Evolutionary conservation across 2,888 invertebrate species (phyloP), one percentile per base, ranked within the genome.

Genomic region (Agrotis ipsilon): DNA sequence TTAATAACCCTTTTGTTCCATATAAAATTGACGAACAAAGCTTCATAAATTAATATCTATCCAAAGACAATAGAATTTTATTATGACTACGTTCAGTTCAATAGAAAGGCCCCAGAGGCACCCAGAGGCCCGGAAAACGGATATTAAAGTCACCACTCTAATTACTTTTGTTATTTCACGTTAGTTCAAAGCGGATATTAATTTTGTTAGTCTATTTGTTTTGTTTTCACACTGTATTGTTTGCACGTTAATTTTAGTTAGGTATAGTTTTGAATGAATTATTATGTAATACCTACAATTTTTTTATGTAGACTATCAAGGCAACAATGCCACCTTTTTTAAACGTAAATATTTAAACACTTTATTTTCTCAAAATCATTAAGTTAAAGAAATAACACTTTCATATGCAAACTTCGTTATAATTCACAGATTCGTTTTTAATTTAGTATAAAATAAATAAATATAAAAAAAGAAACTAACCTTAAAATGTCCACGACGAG

Each of bases 381-480:
- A 2, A 1, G 18, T 27, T 2, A 24, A 24, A 68, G 13, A 43
- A 43, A 43, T 16, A 24, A 0, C 68, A 51, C 19, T 51, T 18
- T 14, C 3, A 14, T 39, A 9, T 3, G 11, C 16, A 9, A 19
- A 43, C 1, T 14, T 14, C 4, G 7, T 7, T 0, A 52, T 11
- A 19, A 18, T 24, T n/a, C 2, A n/a, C n/a, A 27, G 27, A 27
- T 11, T 39, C 39, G 18, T 21, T 64, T 9, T 27, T 19, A n/a
- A 13, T 14, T 18, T 0, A 21, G 13, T 5, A 1, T 6, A 32
- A 39, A 32, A 61, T 32, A 52, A 4, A 7, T 32, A 0, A n/a
- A 18, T 6, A 39, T 2, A 19, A 27, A 54, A 63, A 77, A 24
- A 60, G 9, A 61, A 52, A 89, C 88, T 83, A 62, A 84, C 84